phyloP scores from a whole-genome alignment of 2,888 invertebrate species.

The Drosophila koepferae region DNA sequence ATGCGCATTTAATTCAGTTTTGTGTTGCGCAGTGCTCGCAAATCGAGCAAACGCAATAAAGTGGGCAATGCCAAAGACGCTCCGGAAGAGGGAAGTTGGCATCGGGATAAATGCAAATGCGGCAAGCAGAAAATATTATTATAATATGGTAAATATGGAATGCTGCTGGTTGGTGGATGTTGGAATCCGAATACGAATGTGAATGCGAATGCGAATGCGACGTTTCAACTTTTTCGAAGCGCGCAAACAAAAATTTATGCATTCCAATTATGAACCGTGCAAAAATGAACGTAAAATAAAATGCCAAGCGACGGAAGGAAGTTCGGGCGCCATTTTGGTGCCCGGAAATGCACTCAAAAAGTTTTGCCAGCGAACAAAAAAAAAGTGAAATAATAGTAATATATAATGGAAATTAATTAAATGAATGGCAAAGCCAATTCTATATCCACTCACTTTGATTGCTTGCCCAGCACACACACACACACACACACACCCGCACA shows the following conservation, averaged over 20 bases:
- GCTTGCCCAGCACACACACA: slow-evolving; percentile 36
- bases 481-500: not conserved
- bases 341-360: slow-evolving; percentile 59
- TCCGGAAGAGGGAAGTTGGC: slow-evolving; percentile 23
- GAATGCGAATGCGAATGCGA: slow-evolving; percentile 16
- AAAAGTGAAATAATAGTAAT: slow-evolving; percentile 30
- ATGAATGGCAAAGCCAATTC: slow-evolving; percentile 37
- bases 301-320: slow-evolving; percentile 35
- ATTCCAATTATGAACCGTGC: slow-evolving; percentile 73
- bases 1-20: slow-evolving; percentile 76
- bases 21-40: slow-evolving; percentile 50
- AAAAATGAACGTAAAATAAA: slow-evolving; percentile 50
- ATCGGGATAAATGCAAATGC: slow-evolving; percentile 75
- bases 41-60: slow-evolving; percentile 65
- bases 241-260: slow-evolving; percentile 72
- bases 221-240: slow-evolving; percentile 52
- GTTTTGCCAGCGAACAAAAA: slow-evolving; percentile 19
- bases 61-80: slow-evolving; percentile 12
- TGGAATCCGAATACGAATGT: slow-evolving; percentile 26
- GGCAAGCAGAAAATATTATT: slow-evolving; percentile 74
- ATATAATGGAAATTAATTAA: slow-evolving; percentile 60
- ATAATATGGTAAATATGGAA: slow-evolving; percentile 75
- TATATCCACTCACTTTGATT: slow-evolving; percentile 35
- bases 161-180: slow-evolving; percentile 9
- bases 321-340: slow-evolving; percentile 50